A percentile compares a stretch with the other conserved stretches of the same genome.
phyloP scores from a whole-genome alignment of 2,113 vertebrate species.

The Mus spicilegus region DNA sequence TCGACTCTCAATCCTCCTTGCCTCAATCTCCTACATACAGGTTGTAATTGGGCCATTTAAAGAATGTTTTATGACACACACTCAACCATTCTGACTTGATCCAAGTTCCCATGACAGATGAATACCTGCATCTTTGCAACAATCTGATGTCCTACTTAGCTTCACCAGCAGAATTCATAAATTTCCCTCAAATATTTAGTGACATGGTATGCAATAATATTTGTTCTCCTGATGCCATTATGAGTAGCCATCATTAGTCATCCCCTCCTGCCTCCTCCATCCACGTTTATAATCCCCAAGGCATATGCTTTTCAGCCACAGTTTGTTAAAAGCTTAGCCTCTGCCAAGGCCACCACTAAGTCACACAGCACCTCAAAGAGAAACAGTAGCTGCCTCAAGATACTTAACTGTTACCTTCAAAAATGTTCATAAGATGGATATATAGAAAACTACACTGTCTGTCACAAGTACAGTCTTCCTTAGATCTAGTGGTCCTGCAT shows the following conservation, averaged over 20 bases:
- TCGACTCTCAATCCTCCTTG: not conserved
- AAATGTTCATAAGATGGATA: not conserved
- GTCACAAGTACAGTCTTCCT: not conserved
- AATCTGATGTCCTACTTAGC: slow-evolving; percentile 80
- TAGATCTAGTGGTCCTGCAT: not conserved
- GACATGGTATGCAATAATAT: slow-evolving; percentile 82
- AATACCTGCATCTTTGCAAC: slow-evolving; percentile 65
- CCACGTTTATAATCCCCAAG: slow-evolving; percentile 67
- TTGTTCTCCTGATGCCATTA: slow-evolving; percentile 82
- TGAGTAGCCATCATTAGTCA: slow-evolving; percentile 80
- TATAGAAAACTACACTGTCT: not conserved
- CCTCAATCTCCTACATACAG: not conserved
- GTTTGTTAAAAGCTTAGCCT: slow-evolving; percentile 58
- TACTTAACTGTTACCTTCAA: not conserved
- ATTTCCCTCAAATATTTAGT: slow-evolving; percentile 83
- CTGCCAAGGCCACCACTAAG: not conserved
- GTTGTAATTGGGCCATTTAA: not conserved
- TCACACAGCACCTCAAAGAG: slow-evolving; percentile 6
- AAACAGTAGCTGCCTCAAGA: not conserved
- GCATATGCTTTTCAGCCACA: slow-evolving; percentile 60
- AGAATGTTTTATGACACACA: not conserved
- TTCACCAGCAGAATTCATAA: slow-evolving; percentile 80
- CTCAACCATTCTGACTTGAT: slow-evolving; percentile 25
- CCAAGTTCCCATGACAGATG: slow-evolving; percentile 77
- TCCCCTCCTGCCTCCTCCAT: slow-evolving; percentile 72